Evolutionary conservation across 92 coral and sea anemone species (phyloP), one percentile per base, ranked within the genome.

Genomic region (Parazoanthus swiftii): DNA sequence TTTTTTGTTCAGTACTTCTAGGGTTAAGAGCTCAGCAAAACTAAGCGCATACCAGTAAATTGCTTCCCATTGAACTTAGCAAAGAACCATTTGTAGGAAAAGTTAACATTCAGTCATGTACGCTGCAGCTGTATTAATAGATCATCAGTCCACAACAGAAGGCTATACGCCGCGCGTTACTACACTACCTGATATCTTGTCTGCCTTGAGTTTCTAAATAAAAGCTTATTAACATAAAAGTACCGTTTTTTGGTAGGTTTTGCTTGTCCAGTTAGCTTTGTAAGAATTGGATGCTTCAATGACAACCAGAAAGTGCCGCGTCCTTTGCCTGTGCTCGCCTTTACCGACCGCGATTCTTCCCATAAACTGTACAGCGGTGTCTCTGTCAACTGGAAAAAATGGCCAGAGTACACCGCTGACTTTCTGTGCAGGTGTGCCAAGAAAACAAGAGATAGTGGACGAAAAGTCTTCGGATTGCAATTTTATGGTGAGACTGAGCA

Each of bases 301-400:
- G 82, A 79, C 67, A 33, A 51, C 59, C 82, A 79, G 65, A 79
- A 79, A 23, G 20, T 1, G 11, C 66, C 82, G 20, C 82, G 82
- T 13, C 82, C 82, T 14, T 51, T 79, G 36, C 82, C 82, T 21
- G 82, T 25, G 15, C 65, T 79, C 23, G 63, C 18, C 16, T 79
- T 79, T 48, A 79, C 82, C 38, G 82, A 79, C 65, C 82, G 82
- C 39, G 65, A 44, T 79, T 2, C 20, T 1, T n/a, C 63, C 8
- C n/a, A 35, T 43, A 44, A 44, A 13, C 65, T 23, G 33, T 79
- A 79, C 82, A 79, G 82, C 82, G 82, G 82, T 44, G 82, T 79
- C 6, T 8, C 14, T 23, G n/a, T 44, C 63, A 46, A 79, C 66
- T 79, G 58, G 63, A 29, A 79, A 33, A 51, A 51, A 23, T 79